Base-by-base conservation (phyloP, 2,113 vertebrate genomes). In the Plectropomus leopardus region DNA sequence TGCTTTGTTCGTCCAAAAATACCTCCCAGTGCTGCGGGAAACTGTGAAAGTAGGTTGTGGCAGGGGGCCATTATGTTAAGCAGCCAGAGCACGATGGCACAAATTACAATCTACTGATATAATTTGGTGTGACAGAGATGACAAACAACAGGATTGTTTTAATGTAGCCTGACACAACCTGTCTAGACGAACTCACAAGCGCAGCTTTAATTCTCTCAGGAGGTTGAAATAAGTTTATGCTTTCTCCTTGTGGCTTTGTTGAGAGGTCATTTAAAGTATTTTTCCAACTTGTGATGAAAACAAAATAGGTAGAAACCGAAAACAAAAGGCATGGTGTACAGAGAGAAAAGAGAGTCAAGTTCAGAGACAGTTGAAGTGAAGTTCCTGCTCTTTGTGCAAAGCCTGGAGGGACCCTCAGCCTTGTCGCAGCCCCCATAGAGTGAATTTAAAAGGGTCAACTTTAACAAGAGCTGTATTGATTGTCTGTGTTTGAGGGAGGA, bases 381-480 rank as follows among this genome's bases (percentile, higher is more conserved):
- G 83, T 82, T 84, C 72, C 59, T 84, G 54, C 50, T 83, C 73
- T 91, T 93, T 88, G 73, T 88, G 61, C 66, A 7, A 19, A 80
- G 69, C 84, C 84, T 67, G 50, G 42, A 82, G 86, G 75, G 82
- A 85, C 71, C 76, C 74, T 70, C 72, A 26, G 79, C 71, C 84
- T 68, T 60, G 61, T 63, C 47, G 47, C 50, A 55, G 66, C 73
- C 79, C 68, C 85, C 80, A 69, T 63, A 44, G 84, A 78, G 87
- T 69, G 61, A 84, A 72, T 93, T 92, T 87, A 84, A 88, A 78
- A 90, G 89, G 87, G 85, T 87, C 86, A 82, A 14, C 78, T 92
- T 89, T 90, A 94, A 94, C 90, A 92, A 92, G 90, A 57, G 50
- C 58, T 28, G 74, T 83, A 86, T 86, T 93, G 88, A 87, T 92